These are phyloP conservation scores for Protodeltote pygarga DNA, from an alignment of 2,888 invertebrate genomes.

Conservation along the genomic window DNA sequence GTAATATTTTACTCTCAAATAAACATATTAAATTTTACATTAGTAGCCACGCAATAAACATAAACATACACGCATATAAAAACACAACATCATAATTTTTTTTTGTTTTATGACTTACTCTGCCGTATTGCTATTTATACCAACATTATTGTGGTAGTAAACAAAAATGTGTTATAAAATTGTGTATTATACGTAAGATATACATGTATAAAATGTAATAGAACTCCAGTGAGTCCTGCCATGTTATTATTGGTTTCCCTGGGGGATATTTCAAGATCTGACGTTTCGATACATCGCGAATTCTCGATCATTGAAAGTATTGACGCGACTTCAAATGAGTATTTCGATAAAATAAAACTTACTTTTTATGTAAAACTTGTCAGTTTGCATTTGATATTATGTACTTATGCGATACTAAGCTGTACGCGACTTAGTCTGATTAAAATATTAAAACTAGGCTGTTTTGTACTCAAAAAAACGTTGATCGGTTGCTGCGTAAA, in stretches of 20 bases:
- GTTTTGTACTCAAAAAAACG: too few relatives aligned
- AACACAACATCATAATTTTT: constrained; percentile 40
- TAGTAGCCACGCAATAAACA: constrained; percentile 26
- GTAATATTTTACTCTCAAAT: constrained; percentile 13
- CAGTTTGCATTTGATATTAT: too few relatives aligned
- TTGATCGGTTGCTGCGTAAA: too few relatives aligned
- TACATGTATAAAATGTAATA: constrained; percentile 39
- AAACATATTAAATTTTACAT: constrained; percentile 27
- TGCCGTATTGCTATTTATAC: constrained; percentile 36
- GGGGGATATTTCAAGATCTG: constrained; percentile 40
- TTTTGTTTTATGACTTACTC: constrained; percentile 42
- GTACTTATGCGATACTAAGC: too few relatives aligned
- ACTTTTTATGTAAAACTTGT: too few relatives aligned
- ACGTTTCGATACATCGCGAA: constrained; percentile 31
- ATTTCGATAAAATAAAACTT: too few relatives aligned
- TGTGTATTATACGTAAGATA: constrained; percentile 25
- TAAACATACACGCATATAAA: constrained; percentile 22
- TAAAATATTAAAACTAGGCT: too few relatives aligned
- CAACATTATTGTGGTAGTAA: constrained; percentile 25
- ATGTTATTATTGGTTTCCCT: constrained; percentile 49
- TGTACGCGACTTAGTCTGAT: too few relatives aligned
- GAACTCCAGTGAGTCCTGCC: constrained; percentile 41
- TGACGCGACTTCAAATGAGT: constrained; percentile 23
- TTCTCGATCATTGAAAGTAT: constrained; percentile 42
- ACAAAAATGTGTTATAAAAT: constrained; percentile 45